phyloP scores from a whole-genome alignment of 2,888 invertebrate species.

The Conchocele bisecta region DNA sequence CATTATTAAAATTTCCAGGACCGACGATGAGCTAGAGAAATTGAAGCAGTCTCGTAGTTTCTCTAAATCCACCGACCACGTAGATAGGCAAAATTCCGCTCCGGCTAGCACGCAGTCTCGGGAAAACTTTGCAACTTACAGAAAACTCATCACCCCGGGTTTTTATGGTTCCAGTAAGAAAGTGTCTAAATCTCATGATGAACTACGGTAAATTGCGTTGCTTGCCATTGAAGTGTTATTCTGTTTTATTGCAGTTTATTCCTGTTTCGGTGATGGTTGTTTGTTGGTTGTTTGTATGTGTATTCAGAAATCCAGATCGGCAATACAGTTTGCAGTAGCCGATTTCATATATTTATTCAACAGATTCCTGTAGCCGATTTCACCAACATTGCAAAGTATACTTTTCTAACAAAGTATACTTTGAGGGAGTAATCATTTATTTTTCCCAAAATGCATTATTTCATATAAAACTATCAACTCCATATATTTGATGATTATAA shows the following conservation, averaged over 20 bases:
- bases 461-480: too few species aligned
- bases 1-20: constrained; percentile 60
- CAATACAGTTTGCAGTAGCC: too few species aligned
- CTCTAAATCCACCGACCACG: constrained; percentile 57
- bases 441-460: too few species aligned
- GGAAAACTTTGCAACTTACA: constrained; percentile 72
- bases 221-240: constrained; percentile 10
- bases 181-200: constrained; percentile 62
- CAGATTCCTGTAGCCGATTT: too few species aligned
- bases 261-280: constrained; percentile 17
- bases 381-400: too few species aligned
- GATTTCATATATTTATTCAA: too few species aligned
- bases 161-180: constrained; percentile 65
- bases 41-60: constrained; percentile 42
- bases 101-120: constrained; percentile 42
- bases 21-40: constrained; percentile 66
- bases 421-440: too few species aligned
- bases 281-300: not conserved
- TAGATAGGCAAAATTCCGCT: constrained; percentile 55
- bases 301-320: too few species aligned
- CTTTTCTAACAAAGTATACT: too few species aligned
- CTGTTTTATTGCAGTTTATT: not conserved
- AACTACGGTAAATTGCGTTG: constrained; percentile 64
- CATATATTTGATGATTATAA: too few species aligned
- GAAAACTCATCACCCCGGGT: constrained; percentile 76